Conservation (phyloP, 2,113 vertebrate genomes). For the Daboia siamensis region DNA sequence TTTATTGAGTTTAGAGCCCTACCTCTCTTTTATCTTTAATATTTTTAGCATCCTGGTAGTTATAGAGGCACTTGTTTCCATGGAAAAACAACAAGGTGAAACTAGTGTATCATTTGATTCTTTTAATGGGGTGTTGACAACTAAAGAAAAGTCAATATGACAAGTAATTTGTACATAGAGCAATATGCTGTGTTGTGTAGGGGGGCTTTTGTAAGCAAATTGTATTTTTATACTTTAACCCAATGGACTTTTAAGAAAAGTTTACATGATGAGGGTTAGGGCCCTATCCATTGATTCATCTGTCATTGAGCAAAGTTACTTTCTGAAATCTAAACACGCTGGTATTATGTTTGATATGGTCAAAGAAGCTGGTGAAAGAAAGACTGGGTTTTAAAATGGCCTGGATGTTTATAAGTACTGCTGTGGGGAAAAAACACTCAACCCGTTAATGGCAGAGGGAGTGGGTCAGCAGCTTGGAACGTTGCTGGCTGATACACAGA, state of each 20-base stretch:
- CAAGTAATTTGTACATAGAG: not conserved
- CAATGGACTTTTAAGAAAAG: not conserved
- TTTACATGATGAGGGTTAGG: not conserved
- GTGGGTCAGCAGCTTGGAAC: not conserved
- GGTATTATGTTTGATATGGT: not conserved
- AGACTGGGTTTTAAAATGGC: not conserved
- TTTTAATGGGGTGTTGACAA: slow-evolving; percentile 8
- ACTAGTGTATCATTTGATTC: not conserved
- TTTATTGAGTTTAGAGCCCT: not conserved
- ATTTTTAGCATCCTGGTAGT: not conserved
- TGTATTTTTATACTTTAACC: not conserved
- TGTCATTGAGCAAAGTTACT: not conserved
- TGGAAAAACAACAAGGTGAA: slow-evolving; percentile 1
- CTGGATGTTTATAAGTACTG: not conserved
- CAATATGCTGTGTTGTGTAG: not conserved
- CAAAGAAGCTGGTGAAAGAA: not conserved
- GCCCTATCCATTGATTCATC: not conserved
- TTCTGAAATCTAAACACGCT: not conserved
- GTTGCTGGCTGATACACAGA: not conserved
- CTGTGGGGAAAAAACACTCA: not conserved
- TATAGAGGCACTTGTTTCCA: not conserved
- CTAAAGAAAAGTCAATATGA: not conserved
- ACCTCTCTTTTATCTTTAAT: not conserved
- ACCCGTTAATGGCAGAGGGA: not conserved
- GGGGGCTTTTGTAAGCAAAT: not conserved